Percentiles rank a stretch among this genome's conserved stretches.
These are phyloP conservation scores for Paracyprichromis sp. DNA, from an alignment of 2,113 vertebrate genomes.

Conservation along the genomic window DNA sequence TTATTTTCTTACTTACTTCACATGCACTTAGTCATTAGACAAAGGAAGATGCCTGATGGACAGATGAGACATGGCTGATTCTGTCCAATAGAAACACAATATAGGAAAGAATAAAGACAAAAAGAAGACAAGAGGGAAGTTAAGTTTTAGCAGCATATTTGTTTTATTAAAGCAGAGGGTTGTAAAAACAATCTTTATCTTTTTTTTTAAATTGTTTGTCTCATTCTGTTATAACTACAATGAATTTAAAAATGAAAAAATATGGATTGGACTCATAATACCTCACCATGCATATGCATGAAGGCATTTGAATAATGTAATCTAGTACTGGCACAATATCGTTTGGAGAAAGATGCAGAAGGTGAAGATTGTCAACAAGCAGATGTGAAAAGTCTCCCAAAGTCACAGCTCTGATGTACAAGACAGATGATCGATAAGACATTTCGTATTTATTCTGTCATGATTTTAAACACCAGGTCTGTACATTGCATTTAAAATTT, in stretches of 20 bases:
- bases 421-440: background rate
- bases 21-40: background rate
- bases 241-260: background rate
- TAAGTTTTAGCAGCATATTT: background rate
- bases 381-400: background rate
- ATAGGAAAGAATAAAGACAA: background rate
- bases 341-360: background rate
- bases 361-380: background rate
- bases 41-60: background rate
- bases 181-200: background rate
- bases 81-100: background rate
- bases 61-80: background rate
- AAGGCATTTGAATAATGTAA: background rate
- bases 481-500: background rate
- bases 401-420: background rate
- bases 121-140: background rate
- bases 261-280: background rate
- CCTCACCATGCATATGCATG: background rate
- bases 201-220: background rate
- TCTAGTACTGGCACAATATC: background rate
- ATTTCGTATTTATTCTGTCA: background rate
- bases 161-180: background rate
- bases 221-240: background rate
- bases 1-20: background rate
- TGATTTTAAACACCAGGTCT: background rate